These are phyloP conservation scores for Rhynchotus rufescens DNA, from an alignment of 2,797 vertebrate genomes.

Conservation along the genomic window DNA sequence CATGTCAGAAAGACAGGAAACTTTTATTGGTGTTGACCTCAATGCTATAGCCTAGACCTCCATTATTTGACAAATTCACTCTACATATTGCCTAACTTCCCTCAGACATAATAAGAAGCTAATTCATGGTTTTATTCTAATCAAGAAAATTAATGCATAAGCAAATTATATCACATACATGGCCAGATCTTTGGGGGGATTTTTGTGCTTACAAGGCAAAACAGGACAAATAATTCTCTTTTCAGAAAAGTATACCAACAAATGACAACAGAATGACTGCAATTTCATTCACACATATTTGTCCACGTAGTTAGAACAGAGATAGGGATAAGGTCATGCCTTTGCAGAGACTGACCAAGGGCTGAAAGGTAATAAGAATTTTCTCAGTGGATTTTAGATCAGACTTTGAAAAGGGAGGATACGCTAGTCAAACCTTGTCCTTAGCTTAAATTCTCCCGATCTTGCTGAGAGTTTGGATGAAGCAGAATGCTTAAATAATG, in stretches of 20 bases:
- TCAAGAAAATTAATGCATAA: background rate
- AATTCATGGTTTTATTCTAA: background rate
- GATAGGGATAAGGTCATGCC: background rate
- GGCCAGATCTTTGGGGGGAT: background rate
- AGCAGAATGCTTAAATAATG: background rate
- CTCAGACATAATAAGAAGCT: background rate
- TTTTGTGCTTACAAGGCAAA: background rate
- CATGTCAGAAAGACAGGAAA: constrained; percentile 39
- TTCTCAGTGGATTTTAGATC: background rate
- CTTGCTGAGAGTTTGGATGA: background rate
- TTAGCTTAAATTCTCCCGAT: background rate
- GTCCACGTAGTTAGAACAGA: background rate
- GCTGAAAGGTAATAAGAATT: background rate
- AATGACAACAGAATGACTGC: background rate
- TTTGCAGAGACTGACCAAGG: background rate
- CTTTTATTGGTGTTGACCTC: constrained; percentile 53
- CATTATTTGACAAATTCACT: constrained; percentile 16
- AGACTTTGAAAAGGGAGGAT: background rate
- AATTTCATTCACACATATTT: background rate
- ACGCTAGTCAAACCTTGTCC: background rate
- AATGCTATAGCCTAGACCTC: background rate
- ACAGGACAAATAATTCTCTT: background rate
- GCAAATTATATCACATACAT: background rate
- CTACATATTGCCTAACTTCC: background rate
- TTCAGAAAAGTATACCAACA: background rate